These are phyloP conservation scores for Eciton burchellii DNA, from an alignment of 1,140 invertebrate genomes.

Conservation along the genomic window DNA sequence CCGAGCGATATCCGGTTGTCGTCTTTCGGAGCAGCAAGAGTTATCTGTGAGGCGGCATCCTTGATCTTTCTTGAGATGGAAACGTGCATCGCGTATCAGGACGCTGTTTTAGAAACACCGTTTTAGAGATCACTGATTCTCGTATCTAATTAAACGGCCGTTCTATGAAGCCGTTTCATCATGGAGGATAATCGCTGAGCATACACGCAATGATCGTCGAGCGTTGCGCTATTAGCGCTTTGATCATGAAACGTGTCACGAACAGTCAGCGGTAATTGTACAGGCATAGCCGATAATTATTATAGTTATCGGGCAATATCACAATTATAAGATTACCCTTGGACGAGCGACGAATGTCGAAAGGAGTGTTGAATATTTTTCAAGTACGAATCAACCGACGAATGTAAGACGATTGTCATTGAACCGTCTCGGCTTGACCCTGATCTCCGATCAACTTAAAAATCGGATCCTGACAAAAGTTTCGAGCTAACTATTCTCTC, in stretches of 20 bases:
- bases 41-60: slow-evolving; percentile 27
- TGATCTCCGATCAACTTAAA: background rate
- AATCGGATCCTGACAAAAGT: background rate
- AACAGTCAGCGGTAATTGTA: background rate
- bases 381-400: background rate
- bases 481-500: slow-evolving; percentile 11
- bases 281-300: background rate
- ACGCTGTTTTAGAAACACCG: too few relatives aligned
- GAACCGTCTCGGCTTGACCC: background rate
- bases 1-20: slow-evolving; percentile 18
- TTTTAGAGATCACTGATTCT: background rate
- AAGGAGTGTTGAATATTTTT: background rate
- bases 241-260: background rate
- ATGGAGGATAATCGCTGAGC: background rate
- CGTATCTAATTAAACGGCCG: background rate
- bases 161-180: background rate
- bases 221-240: background rate
- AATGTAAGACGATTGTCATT: background rate
- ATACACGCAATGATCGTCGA: background rate
- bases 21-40: background rate
- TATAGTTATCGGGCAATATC: too few relatives aligned
- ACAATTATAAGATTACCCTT: background rate
- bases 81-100: background rate
- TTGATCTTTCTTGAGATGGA: background rate
- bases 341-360: background rate